Evolutionary conservation across 2,113 vertebrate genomes (phyloP).

Genomic region (Platanista minor): DNA sequence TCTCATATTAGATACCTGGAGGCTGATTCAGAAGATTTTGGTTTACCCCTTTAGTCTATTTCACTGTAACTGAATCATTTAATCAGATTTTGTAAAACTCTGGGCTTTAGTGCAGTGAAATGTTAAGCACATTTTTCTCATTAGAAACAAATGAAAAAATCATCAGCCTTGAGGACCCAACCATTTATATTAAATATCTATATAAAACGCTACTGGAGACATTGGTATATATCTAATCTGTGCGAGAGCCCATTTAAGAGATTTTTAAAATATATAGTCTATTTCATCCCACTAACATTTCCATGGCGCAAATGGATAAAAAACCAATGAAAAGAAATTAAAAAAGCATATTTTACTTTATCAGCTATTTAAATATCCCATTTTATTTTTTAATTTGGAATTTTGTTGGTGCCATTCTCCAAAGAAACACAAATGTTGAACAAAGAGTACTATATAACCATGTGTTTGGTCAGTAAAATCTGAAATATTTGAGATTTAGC

Average conservation of each 20-base stretch:
- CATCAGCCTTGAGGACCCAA: slow-evolving; percentile 54
- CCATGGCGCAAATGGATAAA: not conserved
- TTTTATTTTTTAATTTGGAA: slow-evolving; percentile 53
- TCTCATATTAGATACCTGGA: slow-evolving; percentile 48
- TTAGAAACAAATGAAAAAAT: slow-evolving; percentile 73
- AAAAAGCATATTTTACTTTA: slow-evolving; percentile 47
- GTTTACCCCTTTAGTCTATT: slow-evolving; percentile 53
- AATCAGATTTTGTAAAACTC: slow-evolving; percentile 68
- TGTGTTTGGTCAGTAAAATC: not conserved
- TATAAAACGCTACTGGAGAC: slow-evolving; percentile 51
- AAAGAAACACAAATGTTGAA: not conserved
- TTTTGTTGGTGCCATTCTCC: slow-evolving; percentile 12
- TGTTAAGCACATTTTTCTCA: slow-evolving; percentile 65
- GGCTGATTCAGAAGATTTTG: slow-evolving; percentile 53
- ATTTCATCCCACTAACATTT: slow-evolving; percentile 59
- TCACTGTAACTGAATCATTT: slow-evolving; percentile 63
- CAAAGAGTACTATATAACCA: not conserved
- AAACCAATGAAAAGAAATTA: slow-evolving; percentile 35
- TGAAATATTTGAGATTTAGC: not conserved
- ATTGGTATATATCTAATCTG: not conserved
- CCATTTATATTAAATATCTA: slow-evolving; percentile 60
- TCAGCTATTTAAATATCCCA: not conserved
- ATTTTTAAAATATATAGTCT: slow-evolving; percentile 56
- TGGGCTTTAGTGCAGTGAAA: slow-evolving; percentile 48
- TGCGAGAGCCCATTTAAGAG: slow-evolving; percentile 5